phyloP scores from a whole-genome alignment of 2,888 invertebrate species.

The Lomographa bimaculata region DNA sequence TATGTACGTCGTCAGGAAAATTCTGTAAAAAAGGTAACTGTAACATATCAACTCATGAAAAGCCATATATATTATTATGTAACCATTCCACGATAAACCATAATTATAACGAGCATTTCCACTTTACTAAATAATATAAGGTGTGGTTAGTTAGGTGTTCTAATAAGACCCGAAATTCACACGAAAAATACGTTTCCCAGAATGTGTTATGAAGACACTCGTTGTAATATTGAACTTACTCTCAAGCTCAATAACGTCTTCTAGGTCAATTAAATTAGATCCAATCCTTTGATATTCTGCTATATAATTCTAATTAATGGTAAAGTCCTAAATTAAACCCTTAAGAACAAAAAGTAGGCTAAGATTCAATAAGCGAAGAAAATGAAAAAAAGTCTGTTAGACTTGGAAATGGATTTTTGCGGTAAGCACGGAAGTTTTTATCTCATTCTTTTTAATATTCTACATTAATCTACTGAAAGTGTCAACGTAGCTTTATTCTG shows the following conservation, averaged over 20 bases:
- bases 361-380: slow-evolving; percentile 64
- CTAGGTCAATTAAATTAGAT: slow-evolving; percentile 38
- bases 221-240: slow-evolving; percentile 41
- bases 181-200: slow-evolving; percentile 6
- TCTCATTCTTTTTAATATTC: slow-evolving; percentile 60
- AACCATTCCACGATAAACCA: too few species aligned
- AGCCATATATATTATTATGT: too few species aligned
- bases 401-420: slow-evolving; percentile 76
- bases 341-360: slow-evolving; percentile 50
- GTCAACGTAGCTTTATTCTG: slow-evolving; percentile 14
- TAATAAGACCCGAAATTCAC: too few species aligned
- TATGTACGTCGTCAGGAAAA: too few species aligned
- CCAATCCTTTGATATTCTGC: slow-evolving; percentile 34
- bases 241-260: slow-evolving; percentile 34
- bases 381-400: slow-evolving; percentile 66
- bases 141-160: too few species aligned
- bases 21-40: too few species aligned
- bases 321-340: slow-evolving; percentile 43
- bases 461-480: slow-evolving; percentile 60
- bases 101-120: too few species aligned
- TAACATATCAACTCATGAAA: too few species aligned
- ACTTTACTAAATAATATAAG: too few species aligned
- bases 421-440: slow-evolving; percentile 66
- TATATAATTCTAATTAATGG: slow-evolving; percentile 45
- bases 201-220: slow-evolving; percentile 14